A percentile compares a stretch with the other conserved stretches of the same genome.
phyloP scores from a whole-genome alignment of 35 echinoderm and acorn worm species.

The Eucidaris tribuloides region DNA sequence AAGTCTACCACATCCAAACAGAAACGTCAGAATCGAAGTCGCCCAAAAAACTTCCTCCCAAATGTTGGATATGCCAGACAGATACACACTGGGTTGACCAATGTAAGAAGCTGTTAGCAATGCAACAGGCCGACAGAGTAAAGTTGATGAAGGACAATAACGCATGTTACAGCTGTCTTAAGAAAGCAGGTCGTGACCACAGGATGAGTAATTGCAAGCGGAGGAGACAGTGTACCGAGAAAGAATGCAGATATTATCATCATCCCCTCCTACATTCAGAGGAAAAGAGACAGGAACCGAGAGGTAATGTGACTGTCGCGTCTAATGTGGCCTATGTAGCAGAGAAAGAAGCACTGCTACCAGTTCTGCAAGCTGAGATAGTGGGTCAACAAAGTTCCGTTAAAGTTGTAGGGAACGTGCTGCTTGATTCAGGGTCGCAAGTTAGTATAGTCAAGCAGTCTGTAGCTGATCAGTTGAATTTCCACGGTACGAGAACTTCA shows the following conservation, averaged over 20 bases:
- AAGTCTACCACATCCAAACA: slow-evolving; percentile 1
- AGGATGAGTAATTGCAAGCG: slow-evolving; percentile 1
- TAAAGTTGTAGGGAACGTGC: neutral
- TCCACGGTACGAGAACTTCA: slow-evolving; percentile 26
- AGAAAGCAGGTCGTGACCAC: slow-evolving; percentile 37
- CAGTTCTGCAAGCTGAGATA: slow-evolving; percentile 16
- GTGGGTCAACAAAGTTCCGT: neutral
- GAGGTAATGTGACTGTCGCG: neutral
- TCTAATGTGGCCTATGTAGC: neutral
- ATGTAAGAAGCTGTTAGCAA: slow-evolving; percentile 22
- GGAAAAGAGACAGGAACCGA: too few relatives aligned
- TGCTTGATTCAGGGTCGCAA: slow-evolving; percentile 49
- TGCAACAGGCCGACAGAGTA: neutral
- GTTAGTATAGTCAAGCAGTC: neutral
- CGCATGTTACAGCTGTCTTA: slow-evolving; percentile 56
- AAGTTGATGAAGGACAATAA: slow-evolving; percentile 31
- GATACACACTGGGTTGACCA: slow-evolving; percentile 37
- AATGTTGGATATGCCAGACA: slow-evolving; percentile 39
- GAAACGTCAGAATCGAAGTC: neutral
- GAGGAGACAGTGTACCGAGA: slow-evolving; percentile 21
- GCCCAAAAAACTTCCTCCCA: neutral
- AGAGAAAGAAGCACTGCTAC: slow-evolving; percentile 18
- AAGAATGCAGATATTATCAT: slow-evolving; percentile 18
- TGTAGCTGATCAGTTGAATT: slow-evolving; percentile 30
- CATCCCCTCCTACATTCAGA: slow-evolving; percentile 37